Evolutionary conservation across 2,888 invertebrate species (phyloP).

Genomic region (Dynastes hyllus): DNA sequence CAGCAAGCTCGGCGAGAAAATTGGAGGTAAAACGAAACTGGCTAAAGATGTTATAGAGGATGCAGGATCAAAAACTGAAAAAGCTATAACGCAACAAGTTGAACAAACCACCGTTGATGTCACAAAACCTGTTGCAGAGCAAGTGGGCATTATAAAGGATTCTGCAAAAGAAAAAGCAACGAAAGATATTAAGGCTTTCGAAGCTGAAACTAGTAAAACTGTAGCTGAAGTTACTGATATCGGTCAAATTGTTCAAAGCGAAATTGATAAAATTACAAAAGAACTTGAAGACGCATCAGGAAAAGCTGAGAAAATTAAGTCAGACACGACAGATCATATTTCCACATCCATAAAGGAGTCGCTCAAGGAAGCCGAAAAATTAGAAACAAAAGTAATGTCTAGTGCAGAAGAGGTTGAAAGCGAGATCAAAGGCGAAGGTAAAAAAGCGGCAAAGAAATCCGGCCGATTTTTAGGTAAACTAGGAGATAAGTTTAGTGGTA

Average conservation of each 20-base stretch:
- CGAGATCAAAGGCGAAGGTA: constrained; percentile 42
- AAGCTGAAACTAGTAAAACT: constrained; percentile 26
- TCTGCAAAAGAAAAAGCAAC: constrained; percentile 56
- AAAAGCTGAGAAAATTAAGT: neutral
- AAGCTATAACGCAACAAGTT: neutral
- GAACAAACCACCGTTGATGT: constrained; percentile 10
- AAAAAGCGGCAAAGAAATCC: constrained; percentile 49
- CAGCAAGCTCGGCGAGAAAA: constrained; percentile 53
- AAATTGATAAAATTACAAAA: constrained; percentile 37
- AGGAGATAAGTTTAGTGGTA: constrained; percentile 54
- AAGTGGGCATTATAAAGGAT: constrained; percentile 40
- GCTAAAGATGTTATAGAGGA: constrained; percentile 42
- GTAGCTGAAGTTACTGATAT: neutral
- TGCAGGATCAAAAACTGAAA: constrained; percentile 15
- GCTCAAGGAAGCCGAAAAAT: constrained; percentile 14
- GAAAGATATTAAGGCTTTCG: constrained; percentile 51
- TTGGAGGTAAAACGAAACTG: constrained; percentile 52
- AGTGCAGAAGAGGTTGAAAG: constrained; percentile 9
- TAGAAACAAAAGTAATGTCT: neutral
- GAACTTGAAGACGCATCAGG: constrained; percentile 35
- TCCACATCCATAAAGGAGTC: constrained; percentile 5
- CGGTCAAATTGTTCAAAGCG: constrained; percentile 31
- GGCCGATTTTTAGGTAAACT: constrained; percentile 54
- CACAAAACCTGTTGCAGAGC: constrained; percentile 37
- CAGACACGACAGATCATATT: neutral